These are phyloP conservation scores for Punctoribates punctum DNA, from an alignment of 2,888 invertebrate genomes.

Conservation along the genomic window DNA sequence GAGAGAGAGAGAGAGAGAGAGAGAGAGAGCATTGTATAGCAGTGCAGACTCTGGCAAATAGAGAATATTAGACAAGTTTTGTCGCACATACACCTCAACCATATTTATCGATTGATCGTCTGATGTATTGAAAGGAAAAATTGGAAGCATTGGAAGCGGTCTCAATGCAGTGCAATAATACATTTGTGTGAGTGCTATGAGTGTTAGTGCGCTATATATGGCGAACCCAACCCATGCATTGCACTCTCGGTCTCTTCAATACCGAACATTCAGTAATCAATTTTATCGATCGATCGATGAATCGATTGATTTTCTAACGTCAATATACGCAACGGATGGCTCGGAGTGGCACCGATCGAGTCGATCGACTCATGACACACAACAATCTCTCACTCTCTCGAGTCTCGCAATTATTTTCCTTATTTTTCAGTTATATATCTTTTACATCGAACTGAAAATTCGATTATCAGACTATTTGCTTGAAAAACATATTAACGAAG, in stretches of 20 bases:
- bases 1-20: too few species aligned
- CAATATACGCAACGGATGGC: constrained; percentile 18
- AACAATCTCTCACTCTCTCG: neutral
- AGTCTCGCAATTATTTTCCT: neutral
- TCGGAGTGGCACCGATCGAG: constrained; percentile 22
- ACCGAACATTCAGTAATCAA: constrained; percentile 27
- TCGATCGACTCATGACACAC: neutral
- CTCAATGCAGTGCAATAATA: constrained; percentile 15
- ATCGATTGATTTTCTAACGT: constrained; percentile 35
- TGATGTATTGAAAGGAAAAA: constrained; percentile 36
- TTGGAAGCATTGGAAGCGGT: constrained; percentile 26
- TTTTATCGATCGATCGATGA: constrained; percentile 24
- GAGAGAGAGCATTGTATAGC: neutral
- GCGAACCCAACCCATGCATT: neutral
- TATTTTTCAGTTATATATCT: too few species aligned
- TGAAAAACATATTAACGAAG: neutral
- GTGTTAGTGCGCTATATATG: neutral
- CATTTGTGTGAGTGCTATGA: neutral
- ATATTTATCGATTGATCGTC: constrained; percentile 34
- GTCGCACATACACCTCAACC: constrained; percentile 15
- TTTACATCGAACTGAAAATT: too few species aligned
- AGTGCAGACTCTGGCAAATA: neutral
- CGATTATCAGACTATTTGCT: too few species aligned
- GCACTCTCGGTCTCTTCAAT: constrained; percentile 8
- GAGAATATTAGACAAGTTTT: neutral